phyloP scores from a whole-genome alignment of 2,797 vertebrate species.

The Pipistrellus nathusii region DNA sequence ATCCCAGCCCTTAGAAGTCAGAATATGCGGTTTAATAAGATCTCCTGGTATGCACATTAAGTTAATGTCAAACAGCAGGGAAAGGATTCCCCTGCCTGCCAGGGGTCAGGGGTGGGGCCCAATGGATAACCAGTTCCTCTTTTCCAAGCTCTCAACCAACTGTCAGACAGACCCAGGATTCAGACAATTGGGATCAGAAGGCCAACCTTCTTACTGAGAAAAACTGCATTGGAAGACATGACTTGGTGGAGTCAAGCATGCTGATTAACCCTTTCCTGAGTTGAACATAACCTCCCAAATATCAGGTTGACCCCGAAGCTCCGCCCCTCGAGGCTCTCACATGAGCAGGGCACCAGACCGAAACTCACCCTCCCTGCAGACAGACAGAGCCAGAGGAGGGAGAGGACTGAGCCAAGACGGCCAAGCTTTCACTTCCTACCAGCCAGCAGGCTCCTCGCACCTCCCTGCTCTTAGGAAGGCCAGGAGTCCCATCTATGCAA shows the following conservation, averaged over 20 bases:
- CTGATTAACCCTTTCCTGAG: not conserved
- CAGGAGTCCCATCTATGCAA: not conserved
- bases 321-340: not conserved
- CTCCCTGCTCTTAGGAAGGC: not conserved
- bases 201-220: not conserved
- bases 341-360: fast-evolving
- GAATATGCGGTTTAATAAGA: not conserved
- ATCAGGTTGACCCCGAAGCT: not conserved
- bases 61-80: not conserved
- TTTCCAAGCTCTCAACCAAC: not conserved
- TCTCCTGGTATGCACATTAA: not conserved
- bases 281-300: not conserved
- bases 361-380: not conserved
- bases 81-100: not conserved
- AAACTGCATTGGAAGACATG: not conserved
- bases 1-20: not conserved
- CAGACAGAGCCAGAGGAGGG: not conserved
- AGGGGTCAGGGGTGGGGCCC: not conserved
- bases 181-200: not conserved
- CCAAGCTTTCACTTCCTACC: not conserved
- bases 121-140: not conserved
- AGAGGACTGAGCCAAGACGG: not conserved
- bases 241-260: not conserved
- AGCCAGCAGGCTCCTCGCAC: fast-evolving
- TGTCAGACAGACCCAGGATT: not conserved